Percentiles rank a stretch among this genome's conserved stretches.
Conservation (phyloP, 2,797 vertebrate genomes). For the Anguilla pacifica region DNA sequence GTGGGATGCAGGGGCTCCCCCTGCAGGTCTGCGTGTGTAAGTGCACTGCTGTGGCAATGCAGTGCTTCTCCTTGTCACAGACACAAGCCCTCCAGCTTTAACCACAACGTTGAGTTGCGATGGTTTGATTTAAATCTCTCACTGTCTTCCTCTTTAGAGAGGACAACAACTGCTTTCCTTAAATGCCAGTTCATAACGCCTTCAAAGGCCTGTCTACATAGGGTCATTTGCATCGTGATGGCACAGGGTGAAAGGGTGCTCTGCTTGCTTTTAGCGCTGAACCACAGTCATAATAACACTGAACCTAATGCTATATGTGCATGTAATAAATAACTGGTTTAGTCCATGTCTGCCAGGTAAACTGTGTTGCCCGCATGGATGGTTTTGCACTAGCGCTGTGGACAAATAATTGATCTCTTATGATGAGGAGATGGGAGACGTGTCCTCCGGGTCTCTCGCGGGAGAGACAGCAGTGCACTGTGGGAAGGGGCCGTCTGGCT, state of each 20-base stretch:
- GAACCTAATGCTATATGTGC: background rate
- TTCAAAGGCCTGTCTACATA: background rate
- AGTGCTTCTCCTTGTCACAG: background rate
- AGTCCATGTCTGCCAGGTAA: background rate
- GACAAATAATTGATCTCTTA: background rate
- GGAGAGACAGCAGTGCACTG: background rate
- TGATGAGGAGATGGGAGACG: background rate
- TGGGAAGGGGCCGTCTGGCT: background rate
- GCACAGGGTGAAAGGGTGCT: background rate
- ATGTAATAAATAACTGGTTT: background rate
- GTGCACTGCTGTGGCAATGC: rapidly evolving
- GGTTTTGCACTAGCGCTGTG: background rate
- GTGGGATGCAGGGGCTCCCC: constrained; percentile 14
- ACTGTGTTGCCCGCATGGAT: background rate
- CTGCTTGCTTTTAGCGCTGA: background rate
- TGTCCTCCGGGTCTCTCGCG: background rate
- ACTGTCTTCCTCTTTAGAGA: background rate
- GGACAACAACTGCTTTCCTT: background rate
- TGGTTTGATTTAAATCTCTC: background rate
- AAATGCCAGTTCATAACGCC: background rate
- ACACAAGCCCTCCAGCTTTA: background rate
- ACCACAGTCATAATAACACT: background rate
- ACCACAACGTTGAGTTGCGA: background rate
- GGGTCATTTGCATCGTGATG: background rate
- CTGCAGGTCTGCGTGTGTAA: background rate